Evolutionary conservation across 2,797 vertebrate genomes (phyloP).

Genomic region (Eospalax fontanierii): DNA sequence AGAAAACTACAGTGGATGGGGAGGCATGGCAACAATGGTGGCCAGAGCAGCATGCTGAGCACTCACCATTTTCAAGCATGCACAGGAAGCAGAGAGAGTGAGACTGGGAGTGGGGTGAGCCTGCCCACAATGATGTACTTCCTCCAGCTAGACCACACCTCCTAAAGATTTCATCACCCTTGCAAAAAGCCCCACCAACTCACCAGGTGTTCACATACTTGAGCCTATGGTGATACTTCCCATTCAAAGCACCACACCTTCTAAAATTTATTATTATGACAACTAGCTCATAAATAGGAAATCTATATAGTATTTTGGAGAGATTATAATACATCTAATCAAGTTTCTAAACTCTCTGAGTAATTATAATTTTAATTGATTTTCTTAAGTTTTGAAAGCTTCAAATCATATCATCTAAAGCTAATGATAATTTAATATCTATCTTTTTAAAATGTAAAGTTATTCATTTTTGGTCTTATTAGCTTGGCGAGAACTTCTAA

Average conservation of each 20-base stretch:
- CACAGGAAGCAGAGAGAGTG: too few relatives aligned
- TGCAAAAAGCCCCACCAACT: too few relatives aligned
- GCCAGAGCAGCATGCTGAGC: too few relatives aligned
- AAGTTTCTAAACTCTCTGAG: background rate
- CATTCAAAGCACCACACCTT: background rate
- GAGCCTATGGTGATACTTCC: too few relatives aligned
- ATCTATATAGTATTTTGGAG: slow-evolving; percentile 45
- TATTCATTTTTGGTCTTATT: slow-evolving; percentile 50
- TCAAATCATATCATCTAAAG: background rate
- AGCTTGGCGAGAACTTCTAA: slow-evolving; percentile 26
- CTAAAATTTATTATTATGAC: background rate
- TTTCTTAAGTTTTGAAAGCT: slow-evolving; percentile 30
- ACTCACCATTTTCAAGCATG: too few relatives aligned
- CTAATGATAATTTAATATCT: slow-evolving; percentile 19
- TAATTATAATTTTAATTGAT: slow-evolving; percentile 56
- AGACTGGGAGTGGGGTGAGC: too few relatives aligned
- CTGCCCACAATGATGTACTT: too few relatives aligned
- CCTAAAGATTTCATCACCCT: too few relatives aligned
- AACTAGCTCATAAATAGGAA: slow-evolving; percentile 42
- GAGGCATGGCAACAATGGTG: too few relatives aligned
- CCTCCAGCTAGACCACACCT: too few relatives aligned
- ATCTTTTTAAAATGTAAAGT: slow-evolving; percentile 14
- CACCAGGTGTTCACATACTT: too few relatives aligned
- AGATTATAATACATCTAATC: background rate
- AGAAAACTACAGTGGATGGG: too few relatives aligned